Evolutionary conservation across 1,140 invertebrate genomes (phyloP), one percentile per base, ranked within the genome.

Genomic region (Gryon sp.): DNA sequence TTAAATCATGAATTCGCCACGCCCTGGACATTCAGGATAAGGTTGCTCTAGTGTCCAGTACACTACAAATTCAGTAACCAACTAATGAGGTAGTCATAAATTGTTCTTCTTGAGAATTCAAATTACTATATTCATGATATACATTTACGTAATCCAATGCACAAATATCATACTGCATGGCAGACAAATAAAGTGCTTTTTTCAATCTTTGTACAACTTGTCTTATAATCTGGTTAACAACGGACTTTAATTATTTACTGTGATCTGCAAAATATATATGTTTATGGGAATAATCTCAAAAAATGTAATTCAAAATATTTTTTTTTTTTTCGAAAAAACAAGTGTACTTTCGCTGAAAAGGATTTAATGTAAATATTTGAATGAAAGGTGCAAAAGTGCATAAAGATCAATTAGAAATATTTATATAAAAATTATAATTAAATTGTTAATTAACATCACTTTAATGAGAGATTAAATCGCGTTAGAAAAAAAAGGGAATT

Each of bases 1-100:
- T 73, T 88, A 88, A 88, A 88, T 88, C 86, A 88, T 78, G 28
- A 77, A 87, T 87, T 81, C 74, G 82, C 81, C 84, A 85, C 86
- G 87, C 85, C 85, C 84, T 86, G 86, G 82, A 82, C 85, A 83
- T 76, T 70, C 79, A 46, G 80, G 82, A 86, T 87, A 84, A 83
- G 83, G 84, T 87, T 86, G 81, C 85, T 70, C 60, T 73, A 83
- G 84, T 86, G 84, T 86, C 83, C 83, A 84, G 80, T 83, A 72
- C 43, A 52, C 28, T 43, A 45, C 63, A 50, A 60, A 68, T 60
- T 59, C 41, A 74, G 76, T 69, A 60, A 68, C 65, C 46, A 75
- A 53, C 72, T 87, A 87, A 87, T 84, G 83, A 86, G 80, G 50
- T 52, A 48, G 69, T 75, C 83, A 83, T 87, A 87, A 87, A 87